Evolutionary conservation across 2,888 invertebrate genomes (phyloP).

Genomic region (Himalopsyche japonica): DNA sequence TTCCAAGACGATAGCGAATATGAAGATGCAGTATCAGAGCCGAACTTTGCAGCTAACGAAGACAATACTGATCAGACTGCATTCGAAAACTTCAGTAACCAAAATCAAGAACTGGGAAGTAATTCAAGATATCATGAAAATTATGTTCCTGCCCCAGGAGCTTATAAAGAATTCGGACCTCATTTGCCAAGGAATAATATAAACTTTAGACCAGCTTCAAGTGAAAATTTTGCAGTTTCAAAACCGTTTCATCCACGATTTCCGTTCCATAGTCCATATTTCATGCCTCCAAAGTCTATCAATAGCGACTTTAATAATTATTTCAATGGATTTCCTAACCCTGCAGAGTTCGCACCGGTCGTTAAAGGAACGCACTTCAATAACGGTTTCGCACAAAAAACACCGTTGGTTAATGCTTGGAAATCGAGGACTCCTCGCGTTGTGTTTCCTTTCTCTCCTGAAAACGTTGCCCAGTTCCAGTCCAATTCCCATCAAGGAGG

Average conservation of each 20-base stretch:
- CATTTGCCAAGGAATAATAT: background rate
- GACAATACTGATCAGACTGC: constrained; percentile 43
- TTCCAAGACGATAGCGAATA: constrained; percentile 57
- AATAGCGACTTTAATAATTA: constrained; percentile 15
- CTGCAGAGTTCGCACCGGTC: constrained; percentile 45
- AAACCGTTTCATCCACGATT: constrained; percentile 30
- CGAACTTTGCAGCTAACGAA: constrained; percentile 19
- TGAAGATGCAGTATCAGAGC: constrained; percentile 48
- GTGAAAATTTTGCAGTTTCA: constrained; percentile 11
- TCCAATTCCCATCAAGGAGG: constrained; percentile 53
- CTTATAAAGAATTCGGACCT: background rate
- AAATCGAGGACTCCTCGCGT: constrained; percentile 57
- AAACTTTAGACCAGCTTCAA: background rate
- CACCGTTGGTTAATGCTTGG: constrained; percentile 45
- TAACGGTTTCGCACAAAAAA: constrained; percentile 45
- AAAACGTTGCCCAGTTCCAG: constrained; percentile 47
- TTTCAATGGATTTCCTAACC: constrained; percentile 2
- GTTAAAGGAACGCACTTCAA: constrained; percentile 46
- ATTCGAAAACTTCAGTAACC: constrained; percentile 31
- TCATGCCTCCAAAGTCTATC: constrained; percentile 30
- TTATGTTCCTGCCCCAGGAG: background rate
- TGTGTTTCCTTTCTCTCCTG: constrained; percentile 53
- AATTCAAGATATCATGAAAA: constrained; percentile 17
- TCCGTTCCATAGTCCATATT: constrained; percentile 32
- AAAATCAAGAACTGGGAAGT: constrained; percentile 41